Evolutionary conservation across 2,113 vertebrate species (phyloP), one percentile per base, ranked within the genome.

Genomic region (Poecile atricapillus): DNA sequence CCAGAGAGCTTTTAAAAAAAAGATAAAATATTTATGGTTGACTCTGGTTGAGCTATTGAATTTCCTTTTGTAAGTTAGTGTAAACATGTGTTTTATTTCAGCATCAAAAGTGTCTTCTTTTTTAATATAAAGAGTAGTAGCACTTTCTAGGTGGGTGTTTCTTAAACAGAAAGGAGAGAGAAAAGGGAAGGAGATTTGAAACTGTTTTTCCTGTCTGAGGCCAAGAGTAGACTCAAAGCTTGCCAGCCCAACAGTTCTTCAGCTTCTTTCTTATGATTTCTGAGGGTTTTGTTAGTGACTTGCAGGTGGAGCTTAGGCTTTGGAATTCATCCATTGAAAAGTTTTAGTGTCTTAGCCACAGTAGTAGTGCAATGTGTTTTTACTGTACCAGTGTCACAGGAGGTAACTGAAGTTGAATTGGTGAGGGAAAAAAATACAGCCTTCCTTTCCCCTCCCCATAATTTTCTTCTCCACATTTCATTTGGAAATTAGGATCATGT

Each of bases 281-380:
- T 93, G 94, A 95, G 93, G 83, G 83, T 94, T 97, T 97, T 97
- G 64, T 95, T 96, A 97, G 95, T 97, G 92, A 96, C 89, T 97
- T 97, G 94, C 94, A 97, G 96, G 96, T 97, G 96, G 94, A 97
- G 94, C 90, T 95, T 95, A 90, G 71, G 65, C 70, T 95, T 95
- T 97, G 97, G 97, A 98, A 95, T 58, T 89, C 62, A 63, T 97
- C 95, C 97, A 95, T 91, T 76, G 55, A 55, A 90, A 94, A 87
- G 89, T 87, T 98, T 96, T 97, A 95, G 97, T 96, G 96, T 97
- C 97, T 97, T 63, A 95, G 77, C 96, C 93, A 91, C 96, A 97
- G 94, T 84, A 95, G 87, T 96, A 95, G 62, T 74, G 76, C 81
- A 87, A 87, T 47, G 69, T 96, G 77, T 91, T 97, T 98, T 98